Percentiles rank a stretch among this genome's conserved stretches.
Evolutionary conservation across 1,140 invertebrate species (phyloP).

Genomic region (Camponotus vicinus): DNA sequence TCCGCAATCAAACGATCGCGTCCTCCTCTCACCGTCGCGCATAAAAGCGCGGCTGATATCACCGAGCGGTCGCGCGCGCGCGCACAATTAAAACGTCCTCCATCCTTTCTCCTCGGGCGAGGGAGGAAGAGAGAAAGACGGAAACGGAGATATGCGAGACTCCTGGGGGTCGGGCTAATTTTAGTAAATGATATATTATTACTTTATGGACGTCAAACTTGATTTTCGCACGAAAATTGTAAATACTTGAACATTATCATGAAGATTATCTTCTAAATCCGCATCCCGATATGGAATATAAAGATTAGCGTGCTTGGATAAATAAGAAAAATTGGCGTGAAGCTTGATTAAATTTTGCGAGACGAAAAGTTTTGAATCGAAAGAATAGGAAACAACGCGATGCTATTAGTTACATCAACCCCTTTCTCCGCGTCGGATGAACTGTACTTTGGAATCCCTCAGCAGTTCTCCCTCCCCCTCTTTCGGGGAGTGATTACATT

Average conservation of each 20-base stretch:
- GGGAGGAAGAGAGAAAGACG: too few species aligned
- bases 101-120: too few species aligned
- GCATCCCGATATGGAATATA: neutral
- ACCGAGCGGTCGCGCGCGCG: conserved; percentile 19
- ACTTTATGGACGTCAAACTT: neutral
- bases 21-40: conserved; percentile 39
- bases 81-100: conserved; percentile 69
- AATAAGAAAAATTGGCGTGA: too few species aligned
- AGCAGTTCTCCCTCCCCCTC: neutral
- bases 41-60: conserved; percentile 56
- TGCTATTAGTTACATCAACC: neutral
- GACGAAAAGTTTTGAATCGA: neutral
- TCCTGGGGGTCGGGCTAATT: conserved; percentile 28
- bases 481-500: conserved; percentile 59
- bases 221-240: neutral
- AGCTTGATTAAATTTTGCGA: neutral
- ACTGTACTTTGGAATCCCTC: neutral
- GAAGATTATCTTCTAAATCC: neutral
- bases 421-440: conserved; percentile 25
- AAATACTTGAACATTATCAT: neutral
- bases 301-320: too few species aligned
- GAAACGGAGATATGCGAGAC: neutral
- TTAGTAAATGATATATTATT: conserved; percentile 8
- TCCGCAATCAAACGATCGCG: conserved; percentile 79
- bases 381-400: neutral